Base-by-base conservation (phyloP, 2,113 vertebrate species). In the Rhynchomys soricoides region DNA sequence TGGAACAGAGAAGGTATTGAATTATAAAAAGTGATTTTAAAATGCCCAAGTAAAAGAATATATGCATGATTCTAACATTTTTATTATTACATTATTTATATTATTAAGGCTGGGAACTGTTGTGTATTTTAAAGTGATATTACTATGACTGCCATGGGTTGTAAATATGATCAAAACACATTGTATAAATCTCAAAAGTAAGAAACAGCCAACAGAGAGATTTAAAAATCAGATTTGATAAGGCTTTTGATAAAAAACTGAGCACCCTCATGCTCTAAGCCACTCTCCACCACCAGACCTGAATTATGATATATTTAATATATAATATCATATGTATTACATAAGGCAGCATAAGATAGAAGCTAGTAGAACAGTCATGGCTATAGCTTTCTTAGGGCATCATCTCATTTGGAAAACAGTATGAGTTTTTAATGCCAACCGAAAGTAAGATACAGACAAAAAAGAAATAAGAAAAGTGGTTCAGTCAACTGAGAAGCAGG, bases 191-290 rank as follows among this genome's bases (percentile, higher is more conserved):
- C 31, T 37, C 31, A 52, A 55, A 79, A 79, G 17, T 55, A 37
- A 55, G 16, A 55, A 79, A 79, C 8, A 79, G 9, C 31, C 31
- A 50, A 79, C 17, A 37, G 37, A 79, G 34, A 55, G 29, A 10
- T 68, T 86, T 50, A 4, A 68, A 52, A 64, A 68, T 89, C 82
- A 64, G 10, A 81, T 43, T 8, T 43, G 2, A 13, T 21, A 79
- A 92, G 37, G 40, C 8, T 70, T 85, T 88, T 29, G 26, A 50
- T 64, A 31, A 40, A 97, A 97, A 97, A 85, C 16, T 0, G 3
- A 91, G 40, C 3, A 73, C 62, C 8, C 22, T 16, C 55, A 1
- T n/a, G 17, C 11, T 43, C 50, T 43, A 24, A 89, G 64, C 22
- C 52, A 55, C 48, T 37, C 5, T 43, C 11, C 34, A 79, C 26